Percentiles rank a stretch among this genome's conserved stretches.
These are phyloP conservation scores for Eilema sororculum DNA, from an alignment of 2,888 invertebrate genomes.

Conservation along the genomic window DNA sequence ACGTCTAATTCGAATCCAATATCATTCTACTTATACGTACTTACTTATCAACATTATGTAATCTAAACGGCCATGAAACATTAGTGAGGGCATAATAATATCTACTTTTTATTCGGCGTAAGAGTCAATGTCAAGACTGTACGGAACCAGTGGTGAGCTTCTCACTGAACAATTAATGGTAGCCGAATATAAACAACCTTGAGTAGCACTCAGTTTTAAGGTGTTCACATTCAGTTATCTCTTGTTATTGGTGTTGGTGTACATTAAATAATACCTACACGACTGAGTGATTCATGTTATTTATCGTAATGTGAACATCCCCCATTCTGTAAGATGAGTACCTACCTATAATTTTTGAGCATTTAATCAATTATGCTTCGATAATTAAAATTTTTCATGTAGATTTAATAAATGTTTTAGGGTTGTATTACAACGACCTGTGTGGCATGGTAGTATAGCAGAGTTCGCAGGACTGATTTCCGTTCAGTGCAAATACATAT, in stretches of 20 bases:
- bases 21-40: not conserved
- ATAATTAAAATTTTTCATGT: not conserved
- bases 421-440: not conserved
- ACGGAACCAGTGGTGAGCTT: constrained; percentile 35
- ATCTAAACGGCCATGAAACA: constrained; percentile 18
- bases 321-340: constrained; percentile 36
- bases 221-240: constrained; percentile 57
- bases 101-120: constrained; percentile 38
- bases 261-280: constrained; percentile 49
- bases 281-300: constrained; percentile 45
- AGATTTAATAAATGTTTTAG: too few relatives aligned
- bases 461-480: not conserved
- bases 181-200: constrained; percentile 77
- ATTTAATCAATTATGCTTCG: not conserved
- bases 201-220: constrained; percentile 65
- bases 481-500: not conserved
- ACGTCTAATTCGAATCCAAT: not conserved
- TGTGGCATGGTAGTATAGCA: not conserved
- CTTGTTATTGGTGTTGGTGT: constrained; percentile 53
- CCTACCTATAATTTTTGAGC: constrained; percentile 22
- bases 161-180: constrained; percentile 55
- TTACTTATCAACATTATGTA: not conserved
- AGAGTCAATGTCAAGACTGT: constrained; percentile 66
- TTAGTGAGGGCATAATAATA: constrained; percentile 43
- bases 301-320: constrained; percentile 44